Evolutionary conservation across 2,113 vertebrate species (phyloP).

Genomic region (Cochlearius cochlearius): DNA sequence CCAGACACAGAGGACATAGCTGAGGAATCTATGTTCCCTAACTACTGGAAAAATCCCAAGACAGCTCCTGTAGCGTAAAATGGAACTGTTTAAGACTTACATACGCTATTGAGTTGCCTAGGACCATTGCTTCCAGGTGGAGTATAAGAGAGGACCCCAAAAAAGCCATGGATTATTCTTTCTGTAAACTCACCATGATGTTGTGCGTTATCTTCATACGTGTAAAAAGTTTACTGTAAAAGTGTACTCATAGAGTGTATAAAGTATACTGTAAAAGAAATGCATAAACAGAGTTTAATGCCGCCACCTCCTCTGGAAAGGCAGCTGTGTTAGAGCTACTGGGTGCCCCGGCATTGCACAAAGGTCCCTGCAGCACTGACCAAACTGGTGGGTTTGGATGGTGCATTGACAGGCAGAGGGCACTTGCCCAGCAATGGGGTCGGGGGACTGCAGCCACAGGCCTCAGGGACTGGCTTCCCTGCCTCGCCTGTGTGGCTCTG

Average conservation of each 20-base stretch:
- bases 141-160: neutral
- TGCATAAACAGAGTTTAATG: neutral
- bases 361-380: neutral
- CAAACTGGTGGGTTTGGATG: neutral
- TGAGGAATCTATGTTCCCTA: neutral
- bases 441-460: neutral
- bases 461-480: neutral
- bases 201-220: rapidly evolving
- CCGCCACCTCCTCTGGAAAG: neutral
- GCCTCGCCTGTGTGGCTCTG: neutral
- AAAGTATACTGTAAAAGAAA: neutral
- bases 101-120: neutral
- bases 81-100: neutral
- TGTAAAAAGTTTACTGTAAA: neutral
- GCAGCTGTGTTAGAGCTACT: neutral
- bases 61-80: neutral
- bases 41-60: neutral
- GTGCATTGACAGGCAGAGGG: neutral
- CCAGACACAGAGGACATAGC: neutral
- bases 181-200: neutral
- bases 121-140: neutral
- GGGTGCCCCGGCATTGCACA: neutral
- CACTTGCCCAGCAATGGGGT: rapidly evolving
- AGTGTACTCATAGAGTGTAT: neutral
- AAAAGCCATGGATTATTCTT: neutral